These are phyloP conservation scores for Acomys russatus DNA, from an alignment of 2,797 vertebrate genomes.

Conservation along the genomic window DNA sequence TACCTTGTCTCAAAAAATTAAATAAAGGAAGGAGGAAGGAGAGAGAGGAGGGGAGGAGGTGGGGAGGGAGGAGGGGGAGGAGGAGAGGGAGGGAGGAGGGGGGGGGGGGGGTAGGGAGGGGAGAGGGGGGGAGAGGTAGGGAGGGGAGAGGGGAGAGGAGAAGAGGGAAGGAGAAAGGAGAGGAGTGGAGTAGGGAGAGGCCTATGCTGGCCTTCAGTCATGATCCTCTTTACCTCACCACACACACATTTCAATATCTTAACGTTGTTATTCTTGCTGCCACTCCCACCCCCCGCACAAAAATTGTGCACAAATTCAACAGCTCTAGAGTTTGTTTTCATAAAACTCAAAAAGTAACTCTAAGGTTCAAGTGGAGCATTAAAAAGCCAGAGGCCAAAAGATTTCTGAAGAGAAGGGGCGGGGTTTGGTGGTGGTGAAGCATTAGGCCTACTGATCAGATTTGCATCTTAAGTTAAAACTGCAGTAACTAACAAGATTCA, in stretches of 20 bases:
- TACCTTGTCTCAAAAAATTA: neutral
- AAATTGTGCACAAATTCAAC: slow-evolving; percentile 26
- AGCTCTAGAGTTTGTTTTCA: neutral
- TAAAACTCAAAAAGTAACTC: slow-evolving; percentile 16
- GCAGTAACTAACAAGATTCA: neutral
- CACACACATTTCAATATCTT: neutral
- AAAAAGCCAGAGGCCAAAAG: slow-evolving; percentile 5
- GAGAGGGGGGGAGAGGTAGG: too few relatives aligned
- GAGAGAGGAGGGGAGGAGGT: rapidly evolving
- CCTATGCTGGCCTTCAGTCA: neutral
- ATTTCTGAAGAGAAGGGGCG: neutral
- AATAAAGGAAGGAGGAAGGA: neutral
- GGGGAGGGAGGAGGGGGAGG: too few relatives aligned
- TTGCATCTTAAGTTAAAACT: slow-evolving; percentile 53
- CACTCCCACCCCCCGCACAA: too few relatives aligned
- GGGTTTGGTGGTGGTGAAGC: neutral
- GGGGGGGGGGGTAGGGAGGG: too few relatives aligned
- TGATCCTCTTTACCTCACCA: neutral
- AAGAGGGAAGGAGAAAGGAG: too few relatives aligned
- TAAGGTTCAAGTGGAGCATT: neutral
- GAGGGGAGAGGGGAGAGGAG: rapidly evolving
- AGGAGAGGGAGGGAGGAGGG: neutral
- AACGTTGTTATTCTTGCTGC: neutral
- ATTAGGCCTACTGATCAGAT: neutral
- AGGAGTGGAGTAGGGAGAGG: neutral